Evolutionary conservation across 2,888 invertebrate genomes (phyloP).

Genomic region (Syrphus vitripennis): DNA sequence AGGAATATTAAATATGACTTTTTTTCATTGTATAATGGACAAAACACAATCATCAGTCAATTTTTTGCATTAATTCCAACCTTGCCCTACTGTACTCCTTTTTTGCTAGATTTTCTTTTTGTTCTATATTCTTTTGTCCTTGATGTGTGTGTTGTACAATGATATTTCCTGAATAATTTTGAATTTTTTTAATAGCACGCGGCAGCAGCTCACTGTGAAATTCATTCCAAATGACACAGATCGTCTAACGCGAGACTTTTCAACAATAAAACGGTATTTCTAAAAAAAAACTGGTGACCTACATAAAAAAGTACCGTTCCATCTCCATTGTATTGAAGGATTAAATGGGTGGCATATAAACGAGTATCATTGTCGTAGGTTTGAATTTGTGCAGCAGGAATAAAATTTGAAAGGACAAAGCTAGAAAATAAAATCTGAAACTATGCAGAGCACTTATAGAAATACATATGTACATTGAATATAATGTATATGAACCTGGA

Average conservation of each 20-base stretch:
- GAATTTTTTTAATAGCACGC: neutral
- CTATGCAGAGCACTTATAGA: neutral
- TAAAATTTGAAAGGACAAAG: neutral
- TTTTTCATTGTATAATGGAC: neutral
- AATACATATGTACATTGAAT: too few species aligned
- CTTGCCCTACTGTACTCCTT: neutral
- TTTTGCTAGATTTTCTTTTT: neutral
- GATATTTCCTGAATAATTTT: slow-evolving; percentile 17
- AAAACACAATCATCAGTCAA: neutral
- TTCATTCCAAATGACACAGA: slow-evolving; percentile 23
- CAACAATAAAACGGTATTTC: neutral
- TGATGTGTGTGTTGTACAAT: slow-evolving; percentile 10
- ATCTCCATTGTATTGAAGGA: slow-evolving; percentile 38
- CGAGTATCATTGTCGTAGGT: slow-evolving; percentile 44
- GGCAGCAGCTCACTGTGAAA: slow-evolving; percentile 11
- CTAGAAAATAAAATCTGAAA: neutral
- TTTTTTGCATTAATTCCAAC: neutral
- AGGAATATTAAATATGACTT: neutral
- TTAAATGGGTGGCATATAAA: slow-evolving; percentile 60
- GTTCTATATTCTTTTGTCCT: slow-evolving; percentile 33
- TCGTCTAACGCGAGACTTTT: slow-evolving; percentile 2
- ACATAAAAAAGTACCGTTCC: neutral
- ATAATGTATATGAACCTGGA: too few species aligned
- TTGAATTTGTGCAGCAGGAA: slow-evolving; percentile 52
- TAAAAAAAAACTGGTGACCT: neutral